Base-by-base conservation (phyloP, 2,113 vertebrate species). In the Grammomys dolichurus region DNA sequence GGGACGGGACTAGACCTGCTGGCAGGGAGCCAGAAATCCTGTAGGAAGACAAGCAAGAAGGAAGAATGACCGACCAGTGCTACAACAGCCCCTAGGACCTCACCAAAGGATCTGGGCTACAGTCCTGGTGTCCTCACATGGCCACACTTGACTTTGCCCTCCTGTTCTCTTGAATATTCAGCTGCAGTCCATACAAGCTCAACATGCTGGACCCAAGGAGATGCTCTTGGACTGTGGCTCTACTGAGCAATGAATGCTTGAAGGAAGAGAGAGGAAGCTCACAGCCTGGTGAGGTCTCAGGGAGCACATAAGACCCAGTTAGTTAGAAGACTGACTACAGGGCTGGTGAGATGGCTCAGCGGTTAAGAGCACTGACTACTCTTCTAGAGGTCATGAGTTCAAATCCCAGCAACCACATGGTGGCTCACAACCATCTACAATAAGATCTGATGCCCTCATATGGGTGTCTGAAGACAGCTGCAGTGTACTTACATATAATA, bases 11-110 rank as follows among this genome's bases (percentile, higher is more conserved):
- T 31, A 3, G 48, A 63, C 63, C 4, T 54, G 33, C 13, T 69
- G 67, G 67, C 12, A 1, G 31, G 67, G 13, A 16, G 1, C n/a
- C 69, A 51, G 36, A 31, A 96, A 81, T n/a, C 28, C 43, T 13
- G 31, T 20, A 95, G 77, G 73, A 92, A 70, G 40, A 36, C 82
- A 80, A 46, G 60, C 48, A 28, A 69, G 80, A 89, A 43, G 24
- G 63, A 58, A 72, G 75, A 69, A 48, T 1, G 48, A 58, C 16
- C 76, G 48, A 58, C 16, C 76, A 65, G n/a, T 54, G 48, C 65
- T 19, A 4, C 43, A 72, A n/a, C 65, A 90, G 73, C 36, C 51
- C 70, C 17, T 40, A 5, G 81, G 77, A 58, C 40, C n/a, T 58
- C 24, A 72, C 58, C 17, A 20, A 54, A 87, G 69, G 67, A 43